These are phyloP conservation scores for Drosophila athabasca DNA, from an alignment of 1,140 invertebrate species.

Conservation along the genomic window DNA sequence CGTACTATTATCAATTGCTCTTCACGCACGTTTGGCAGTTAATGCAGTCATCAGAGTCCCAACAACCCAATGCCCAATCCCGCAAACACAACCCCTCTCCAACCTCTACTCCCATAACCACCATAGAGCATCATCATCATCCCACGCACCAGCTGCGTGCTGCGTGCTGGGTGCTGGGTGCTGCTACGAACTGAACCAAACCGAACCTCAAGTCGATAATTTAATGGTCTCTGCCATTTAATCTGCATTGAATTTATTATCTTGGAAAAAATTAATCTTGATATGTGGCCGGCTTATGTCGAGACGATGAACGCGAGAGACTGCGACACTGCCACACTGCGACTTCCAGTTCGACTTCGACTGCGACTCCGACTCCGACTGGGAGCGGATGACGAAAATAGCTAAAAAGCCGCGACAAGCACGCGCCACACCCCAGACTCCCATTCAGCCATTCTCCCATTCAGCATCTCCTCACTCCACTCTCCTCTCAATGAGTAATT, in stretches of 20 bases:
- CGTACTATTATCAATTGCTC: constrained; percentile 39
- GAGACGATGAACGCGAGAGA: constrained; percentile 22
- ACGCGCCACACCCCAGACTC: constrained; percentile 46
- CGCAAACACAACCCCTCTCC: constrained; percentile 10
- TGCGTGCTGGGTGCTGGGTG: constrained; percentile 6
- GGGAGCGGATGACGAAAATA: constrained; percentile 55
- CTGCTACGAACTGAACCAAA: background rate
- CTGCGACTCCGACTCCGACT: background rate
- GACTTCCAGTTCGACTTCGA: background rate
- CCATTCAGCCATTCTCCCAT: too few species aligned
- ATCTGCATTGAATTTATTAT: constrained; percentile 82
- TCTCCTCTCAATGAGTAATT: constrained; percentile 6
- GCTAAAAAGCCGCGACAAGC: constrained; percentile 74
- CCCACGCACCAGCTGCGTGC: constrained; percentile 32
- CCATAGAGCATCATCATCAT: constrained; percentile 10
- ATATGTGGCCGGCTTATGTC: constrained; percentile 77
- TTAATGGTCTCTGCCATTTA: constrained; percentile 81
- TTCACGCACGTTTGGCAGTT: constrained; percentile 49
- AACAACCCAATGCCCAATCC: constrained; percentile 5
- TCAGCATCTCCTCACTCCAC: background rate
- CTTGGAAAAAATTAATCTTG: constrained; percentile 79
- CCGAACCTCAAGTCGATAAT: constrained; percentile 64
- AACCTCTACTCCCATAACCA: too few species aligned
- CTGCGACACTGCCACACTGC: background rate
- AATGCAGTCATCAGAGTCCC: constrained; percentile 43